These are phyloP conservation scores for Ceratitis capitata DNA, from an alignment of 1,140 invertebrate genomes.

Conservation along the genomic window DNA sequence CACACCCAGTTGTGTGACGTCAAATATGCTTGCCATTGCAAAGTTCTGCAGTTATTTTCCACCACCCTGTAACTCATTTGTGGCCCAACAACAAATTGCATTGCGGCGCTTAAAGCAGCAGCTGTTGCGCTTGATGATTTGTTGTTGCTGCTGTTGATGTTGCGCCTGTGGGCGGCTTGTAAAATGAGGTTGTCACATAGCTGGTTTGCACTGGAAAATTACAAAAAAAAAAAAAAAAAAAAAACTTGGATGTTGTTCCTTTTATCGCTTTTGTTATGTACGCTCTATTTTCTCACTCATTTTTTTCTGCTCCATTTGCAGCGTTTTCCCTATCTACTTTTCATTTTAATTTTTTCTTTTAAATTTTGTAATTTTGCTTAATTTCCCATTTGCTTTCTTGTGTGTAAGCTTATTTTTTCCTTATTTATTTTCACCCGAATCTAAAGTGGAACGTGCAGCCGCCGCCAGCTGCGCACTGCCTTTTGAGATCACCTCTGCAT, in stretches of 20 bases:
- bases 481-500: neutral
- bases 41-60: slow-evolving; percentile 1
- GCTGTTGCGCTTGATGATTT: neutral
- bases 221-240: no score
- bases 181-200: slow-evolving; percentile 6
- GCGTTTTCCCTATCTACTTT: no score
- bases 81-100: neutral
- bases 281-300: slow-evolving; percentile 8
- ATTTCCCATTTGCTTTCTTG: neutral
- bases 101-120: neutral
- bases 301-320: slow-evolving; percentile 20
- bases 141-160: neutral
- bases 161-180: neutral
- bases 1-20: neutral
- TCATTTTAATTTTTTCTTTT: neutral
- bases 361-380: no score
- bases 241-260: neutral
- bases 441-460: slow-evolving; percentile 2
- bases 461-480: neutral
- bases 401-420: neutral
- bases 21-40: slow-evolving; percentile 6
- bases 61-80: neutral
- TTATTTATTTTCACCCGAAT: neutral
- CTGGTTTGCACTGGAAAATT: neutral
- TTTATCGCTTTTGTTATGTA: neutral